These are phyloP conservation scores for Synanthedon myopaeformis DNA, from an alignment of 2,888 invertebrate species.

Conservation along the genomic window DNA sequence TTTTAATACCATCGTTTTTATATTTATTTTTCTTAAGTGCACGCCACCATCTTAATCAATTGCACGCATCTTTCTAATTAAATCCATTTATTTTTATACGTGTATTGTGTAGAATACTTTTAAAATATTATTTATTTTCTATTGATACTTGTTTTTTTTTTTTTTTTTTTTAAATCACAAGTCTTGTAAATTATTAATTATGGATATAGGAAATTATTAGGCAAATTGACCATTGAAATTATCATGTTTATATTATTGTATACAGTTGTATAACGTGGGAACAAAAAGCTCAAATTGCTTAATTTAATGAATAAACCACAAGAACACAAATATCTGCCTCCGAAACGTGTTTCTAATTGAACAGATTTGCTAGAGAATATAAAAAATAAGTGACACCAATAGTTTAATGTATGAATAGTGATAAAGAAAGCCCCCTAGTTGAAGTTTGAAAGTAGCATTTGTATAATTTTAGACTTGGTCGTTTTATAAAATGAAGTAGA, in stretches of 20 bases:
- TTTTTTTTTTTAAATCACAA: constrained; percentile 11
- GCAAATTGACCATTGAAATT: constrained; percentile 29
- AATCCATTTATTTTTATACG: constrained; percentile 19
- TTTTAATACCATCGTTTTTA: constrained; percentile 25
- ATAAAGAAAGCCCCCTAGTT: constrained; percentile 45
- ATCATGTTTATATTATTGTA: constrained; percentile 22
- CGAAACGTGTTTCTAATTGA: constrained; percentile 6
- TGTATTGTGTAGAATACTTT: constrained; percentile 14
- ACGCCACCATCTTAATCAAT: constrained; percentile 3
- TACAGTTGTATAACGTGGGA: constrained; percentile 43
- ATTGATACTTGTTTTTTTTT: constrained; percentile 12
- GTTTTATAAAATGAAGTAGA: constrained; percentile 33
- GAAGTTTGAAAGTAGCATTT: constrained; percentile 56
- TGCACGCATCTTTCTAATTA: background rate
- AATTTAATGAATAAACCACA: constrained; percentile 2
- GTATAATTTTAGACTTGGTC: constrained; percentile 51
- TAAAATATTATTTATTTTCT: constrained; percentile 25
- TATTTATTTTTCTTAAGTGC: constrained; percentile 13
- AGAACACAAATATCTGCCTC: background rate
- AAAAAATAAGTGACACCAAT: constrained; percentile 57
- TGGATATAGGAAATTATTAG: constrained; percentile 42
- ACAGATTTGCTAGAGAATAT: constrained; percentile 20
- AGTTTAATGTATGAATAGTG: constrained; percentile 46
- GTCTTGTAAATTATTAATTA: constrained; percentile 22
- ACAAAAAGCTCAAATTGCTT: constrained; percentile 32